Conservation (phyloP, 2,797 vertebrate species). For the Odontamblyopus lacepedii region DNA sequence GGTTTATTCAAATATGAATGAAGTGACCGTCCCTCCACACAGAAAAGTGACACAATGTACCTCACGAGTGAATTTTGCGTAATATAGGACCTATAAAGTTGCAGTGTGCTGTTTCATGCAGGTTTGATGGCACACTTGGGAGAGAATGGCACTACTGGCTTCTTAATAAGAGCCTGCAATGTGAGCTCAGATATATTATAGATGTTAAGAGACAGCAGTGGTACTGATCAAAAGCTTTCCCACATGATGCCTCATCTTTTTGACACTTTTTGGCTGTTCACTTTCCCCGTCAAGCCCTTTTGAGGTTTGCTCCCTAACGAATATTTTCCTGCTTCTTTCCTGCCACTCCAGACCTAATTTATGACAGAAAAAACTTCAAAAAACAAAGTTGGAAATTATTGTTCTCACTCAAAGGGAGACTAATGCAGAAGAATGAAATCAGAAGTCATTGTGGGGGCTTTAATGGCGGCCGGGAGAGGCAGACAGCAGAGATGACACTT, state of each 20-base stretch:
- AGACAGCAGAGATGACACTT: conserved; percentile 33
- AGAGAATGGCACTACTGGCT: conserved; percentile 33
- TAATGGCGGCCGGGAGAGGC: conserved; percentile 20
- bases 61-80: too few species aligned
- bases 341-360: conserved; percentile 43
- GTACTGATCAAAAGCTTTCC: conserved; percentile 71
- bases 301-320: conserved; percentile 60
- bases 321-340: conserved; percentile 23
- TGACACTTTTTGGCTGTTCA: conserved; percentile 28
- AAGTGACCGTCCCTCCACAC: too few species aligned
- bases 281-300: conserved; percentile 61
- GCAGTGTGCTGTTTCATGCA: conserved; percentile 35
- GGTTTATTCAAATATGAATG: too few species aligned
- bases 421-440: conserved; percentile 30
- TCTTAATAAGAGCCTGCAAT: conserved; percentile 53
- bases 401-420: conserved; percentile 9
- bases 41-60: too few species aligned
- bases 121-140: conserved; percentile 22
- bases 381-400: conserved; percentile 41
- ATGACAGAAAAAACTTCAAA: conserved; percentile 39
- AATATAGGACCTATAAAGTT: conserved; percentile 4
- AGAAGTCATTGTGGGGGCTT: conserved; percentile 33
- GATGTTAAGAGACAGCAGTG: conserved; percentile 63
- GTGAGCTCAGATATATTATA: conserved; percentile 60
- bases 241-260: conserved; percentile 35